Percentiles rank a stretch among this genome's conserved stretches.
Conservation (phyloP, 2,888 invertebrate species). For the Cataglyphis rosenhaueri region DNA sequence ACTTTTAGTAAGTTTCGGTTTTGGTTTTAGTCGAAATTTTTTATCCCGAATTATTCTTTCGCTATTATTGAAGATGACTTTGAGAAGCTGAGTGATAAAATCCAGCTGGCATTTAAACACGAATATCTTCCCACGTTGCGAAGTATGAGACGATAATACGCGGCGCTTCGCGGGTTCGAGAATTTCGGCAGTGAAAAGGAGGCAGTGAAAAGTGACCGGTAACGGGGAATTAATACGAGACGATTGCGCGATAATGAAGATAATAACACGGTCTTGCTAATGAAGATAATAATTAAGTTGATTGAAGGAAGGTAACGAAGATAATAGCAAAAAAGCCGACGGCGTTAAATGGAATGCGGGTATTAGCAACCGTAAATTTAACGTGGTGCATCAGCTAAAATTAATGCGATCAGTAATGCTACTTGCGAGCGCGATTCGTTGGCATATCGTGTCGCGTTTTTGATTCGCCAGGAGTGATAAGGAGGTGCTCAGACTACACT, state of each 20-base stretch:
- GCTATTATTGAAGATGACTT: not conserved
- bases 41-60: not conserved
- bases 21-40: not conserved
- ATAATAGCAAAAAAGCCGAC: not conserved
- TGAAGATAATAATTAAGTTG: conserved; percentile 28
- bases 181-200: conserved; percentile 16
- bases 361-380: not conserved
- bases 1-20: not conserved
- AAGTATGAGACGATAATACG: not conserved
- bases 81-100: not conserved
- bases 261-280: conserved; percentile 26
- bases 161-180: not conserved
- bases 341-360: not conserved
- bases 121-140: conserved; percentile 19
- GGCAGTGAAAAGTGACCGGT: conserved; percentile 29
- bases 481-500: not conserved
- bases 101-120: conserved; percentile 5
- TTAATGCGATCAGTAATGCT: not conserved
- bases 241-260: conserved; percentile 17
- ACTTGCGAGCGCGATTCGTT: not conserved
- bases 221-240: conserved; percentile 3
- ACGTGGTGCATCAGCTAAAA: not conserved
- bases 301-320: not conserved
- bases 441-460: not conserved
- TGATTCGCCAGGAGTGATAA: not conserved